Percentiles rank a stretch among this genome's conserved stretches.
These are phyloP conservation scores for Entomobrya multifasciata DNA, from an alignment of 2,888 invertebrate species.

Conservation along the genomic window DNA sequence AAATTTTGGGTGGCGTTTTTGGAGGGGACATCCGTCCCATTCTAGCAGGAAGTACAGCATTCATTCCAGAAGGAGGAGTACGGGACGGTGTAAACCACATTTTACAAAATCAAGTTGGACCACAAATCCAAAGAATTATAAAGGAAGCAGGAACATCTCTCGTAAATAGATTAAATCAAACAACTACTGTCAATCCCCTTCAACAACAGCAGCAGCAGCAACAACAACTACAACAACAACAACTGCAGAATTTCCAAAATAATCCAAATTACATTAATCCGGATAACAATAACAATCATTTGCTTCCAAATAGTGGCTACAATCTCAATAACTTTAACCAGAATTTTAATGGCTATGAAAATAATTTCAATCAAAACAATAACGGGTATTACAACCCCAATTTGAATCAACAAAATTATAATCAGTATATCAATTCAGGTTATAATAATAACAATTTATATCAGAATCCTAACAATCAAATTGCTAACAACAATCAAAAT, in stretches of 20 bases:
- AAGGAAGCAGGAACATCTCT: neutral
- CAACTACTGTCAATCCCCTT: too few relatives aligned
- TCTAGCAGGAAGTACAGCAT: conserved; percentile 32
- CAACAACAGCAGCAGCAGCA: neutral
- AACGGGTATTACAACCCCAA: conserved; percentile 2
- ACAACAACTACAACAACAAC: neutral
- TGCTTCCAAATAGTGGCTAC: conserved; percentile 1
- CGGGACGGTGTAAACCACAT: conserved; percentile 31
- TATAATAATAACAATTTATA: neutral
- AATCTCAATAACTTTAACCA: conserved; percentile 7
- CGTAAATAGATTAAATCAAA: neutral
- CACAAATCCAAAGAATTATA: neutral
- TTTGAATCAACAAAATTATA: neutral
- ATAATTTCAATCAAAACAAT: conserved; percentile 4
- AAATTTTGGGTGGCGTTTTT: conserved; percentile 42
- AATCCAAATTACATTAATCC: neutral
- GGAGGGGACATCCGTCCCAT: conserved; percentile 36
- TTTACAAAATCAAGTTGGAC: conserved; percentile 25
- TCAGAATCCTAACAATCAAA: neutral
- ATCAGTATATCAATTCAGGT: neutral
- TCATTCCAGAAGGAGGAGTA: conserved; percentile 43
- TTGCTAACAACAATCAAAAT: neutral
- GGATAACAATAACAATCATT: conserved; percentile 11
- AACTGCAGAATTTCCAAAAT: neutral
- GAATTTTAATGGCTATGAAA: neutral